Percentiles rank a stretch among this genome's conserved stretches.
Conservation (phyloP, 2,113 vertebrate genomes). For the Vulpes vulpes region DNA sequence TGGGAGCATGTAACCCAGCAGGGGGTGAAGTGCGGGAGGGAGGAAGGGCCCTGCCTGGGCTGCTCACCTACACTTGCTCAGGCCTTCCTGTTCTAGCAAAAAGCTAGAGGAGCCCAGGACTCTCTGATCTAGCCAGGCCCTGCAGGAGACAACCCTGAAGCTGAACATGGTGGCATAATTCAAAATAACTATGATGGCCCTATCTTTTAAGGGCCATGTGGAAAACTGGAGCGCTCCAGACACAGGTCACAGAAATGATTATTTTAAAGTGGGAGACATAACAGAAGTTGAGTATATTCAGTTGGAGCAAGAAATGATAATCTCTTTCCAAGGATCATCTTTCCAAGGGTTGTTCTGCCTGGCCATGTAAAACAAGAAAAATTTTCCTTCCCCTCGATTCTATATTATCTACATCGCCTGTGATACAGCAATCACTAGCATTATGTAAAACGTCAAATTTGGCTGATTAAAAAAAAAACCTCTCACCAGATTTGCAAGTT, state of each 20-base stretch:
- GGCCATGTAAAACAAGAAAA: background rate
- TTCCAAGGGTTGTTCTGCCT: background rate
- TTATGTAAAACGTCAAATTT: conserved; percentile 7
- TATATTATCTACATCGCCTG: background rate
- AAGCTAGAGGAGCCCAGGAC: background rate
- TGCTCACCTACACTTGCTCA: background rate
- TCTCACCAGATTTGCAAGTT: conserved; percentile 21
- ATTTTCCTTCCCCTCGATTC: background rate
- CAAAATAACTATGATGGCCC: background rate
- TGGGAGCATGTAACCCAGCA: background rate
- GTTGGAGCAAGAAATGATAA: background rate
- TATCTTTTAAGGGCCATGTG: background rate
- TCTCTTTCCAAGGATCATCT: conserved; percentile 3
- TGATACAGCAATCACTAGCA: background rate
- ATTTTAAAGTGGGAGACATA: conserved; percentile 3
- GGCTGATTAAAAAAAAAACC: background rate
- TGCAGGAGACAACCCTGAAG: background rate
- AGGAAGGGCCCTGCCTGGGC: background rate
- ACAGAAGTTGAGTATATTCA: conserved; percentile 26
- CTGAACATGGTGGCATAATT: background rate
- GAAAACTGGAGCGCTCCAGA: background rate
- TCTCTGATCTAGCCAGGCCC: background rate
- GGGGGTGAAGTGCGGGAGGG: background rate
- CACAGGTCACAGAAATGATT: background rate
- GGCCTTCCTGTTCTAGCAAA: background rate